Base-by-base conservation (phyloP, 2,888 invertebrate species). In the Mythimna loreyi region DNA sequence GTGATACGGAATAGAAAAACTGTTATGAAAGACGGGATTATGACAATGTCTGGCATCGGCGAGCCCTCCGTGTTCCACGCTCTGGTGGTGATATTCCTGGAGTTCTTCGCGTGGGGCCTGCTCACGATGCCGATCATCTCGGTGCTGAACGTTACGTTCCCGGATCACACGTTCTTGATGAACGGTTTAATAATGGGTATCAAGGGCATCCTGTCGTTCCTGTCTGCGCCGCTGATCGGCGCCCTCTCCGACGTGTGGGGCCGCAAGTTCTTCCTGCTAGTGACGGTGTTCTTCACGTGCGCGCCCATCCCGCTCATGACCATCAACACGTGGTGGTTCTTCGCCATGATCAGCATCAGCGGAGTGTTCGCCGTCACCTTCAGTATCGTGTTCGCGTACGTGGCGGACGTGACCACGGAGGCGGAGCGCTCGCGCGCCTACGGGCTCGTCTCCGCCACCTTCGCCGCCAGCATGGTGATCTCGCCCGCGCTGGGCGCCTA, bases 81-180 rank as follows among this genome's bases (percentile, higher is more conserved):
- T 78, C 96, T 99, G 92, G 98, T 99, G 91, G 99, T 99, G 90
- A 99, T 99, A 96, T 99, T 99, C 96, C 96, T 99, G 95, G 99
- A 99, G 96, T 99, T 99, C 96, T 99, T 99, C 96, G 99, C 99
- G 84, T 99, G 99, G 99, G 99, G 99, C 65, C 97, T 99, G 83
- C 97, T 99, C 81, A 99, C 99, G 80, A 99, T 99, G 97, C 99
- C 99, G 72, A 98, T 99, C 90, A 99, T 99, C 92, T 96, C 97
- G 85, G 98, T 99, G 87, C 96, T 99, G 83, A 99, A 99, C 94
- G 98, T 98, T 87, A 99, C 99, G 72, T 99, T 99, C 96, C 99
- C 99, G 81, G 98, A 99, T 93, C 99, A 99, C 94, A 99, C 99
- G 90, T 99, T 99, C 96, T 97, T 99, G 73, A 99, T 99, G 99